These are phyloP conservation scores for Lycia hirtaria DNA, from an alignment of 2,888 invertebrate species.

Conservation along the genomic window DNA sequence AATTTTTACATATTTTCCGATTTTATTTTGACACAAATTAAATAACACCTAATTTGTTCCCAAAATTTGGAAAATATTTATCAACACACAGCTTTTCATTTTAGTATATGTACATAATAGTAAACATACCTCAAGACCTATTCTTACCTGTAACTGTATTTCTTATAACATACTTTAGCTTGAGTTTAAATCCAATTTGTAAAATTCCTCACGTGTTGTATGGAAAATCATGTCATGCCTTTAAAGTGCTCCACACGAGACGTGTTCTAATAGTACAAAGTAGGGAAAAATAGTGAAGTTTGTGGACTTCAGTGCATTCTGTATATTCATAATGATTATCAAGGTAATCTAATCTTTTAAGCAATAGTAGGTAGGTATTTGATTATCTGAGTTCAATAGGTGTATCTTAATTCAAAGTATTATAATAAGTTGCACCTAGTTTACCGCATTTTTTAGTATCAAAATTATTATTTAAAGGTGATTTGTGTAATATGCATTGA, in stretches of 20 bases:
- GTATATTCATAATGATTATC: conserved; percentile 9
- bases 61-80: too few species aligned
- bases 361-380: background rate
- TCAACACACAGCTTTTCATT: too few species aligned
- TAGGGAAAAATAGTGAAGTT: background rate
- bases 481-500: too few species aligned
- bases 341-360: conserved; percentile 3
- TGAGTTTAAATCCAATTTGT: conserved; percentile 29
- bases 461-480: too few species aligned
- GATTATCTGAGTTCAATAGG: background rate
- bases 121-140: background rate
- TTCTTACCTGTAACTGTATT: background rate
- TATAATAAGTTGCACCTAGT: too few species aligned
- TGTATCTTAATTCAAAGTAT: background rate
- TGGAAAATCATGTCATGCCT: conserved; percentile 23
- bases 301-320: background rate
- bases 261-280: conserved; percentile 3
- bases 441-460: too few species aligned
- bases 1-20: too few species aligned
- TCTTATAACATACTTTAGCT: conserved; percentile 8
- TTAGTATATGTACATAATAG: background rate
- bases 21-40: too few species aligned
- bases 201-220: conserved; percentile 17
- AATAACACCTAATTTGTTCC: too few species aligned
- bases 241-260: background rate